These are phyloP conservation scores for Nixonia krombeini DNA, from an alignment of 1,140 invertebrate genomes.

Conservation along the genomic window DNA sequence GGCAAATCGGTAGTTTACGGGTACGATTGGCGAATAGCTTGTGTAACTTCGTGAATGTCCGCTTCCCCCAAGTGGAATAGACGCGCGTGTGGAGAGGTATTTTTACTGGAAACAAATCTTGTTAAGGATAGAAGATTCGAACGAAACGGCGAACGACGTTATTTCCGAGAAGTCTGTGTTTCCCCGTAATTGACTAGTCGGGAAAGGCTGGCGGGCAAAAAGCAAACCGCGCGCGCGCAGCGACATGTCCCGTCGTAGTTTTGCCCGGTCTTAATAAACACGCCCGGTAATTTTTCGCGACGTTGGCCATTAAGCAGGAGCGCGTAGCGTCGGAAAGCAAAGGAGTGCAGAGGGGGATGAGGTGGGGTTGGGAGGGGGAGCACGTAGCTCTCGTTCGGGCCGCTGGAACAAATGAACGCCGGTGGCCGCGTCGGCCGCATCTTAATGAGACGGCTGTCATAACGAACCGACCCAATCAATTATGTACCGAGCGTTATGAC, in stretches of 20 bases:
- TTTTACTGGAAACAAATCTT: too few species aligned
- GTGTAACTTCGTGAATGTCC: too few species aligned
- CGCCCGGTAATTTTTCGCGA: not conserved
- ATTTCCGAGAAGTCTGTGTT: too few species aligned
- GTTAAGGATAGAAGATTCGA: too few species aligned
- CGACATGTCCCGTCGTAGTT: not conserved
- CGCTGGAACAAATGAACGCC: conserved; percentile 43
- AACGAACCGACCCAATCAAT: conserved; percentile 50
- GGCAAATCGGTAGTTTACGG: too few species aligned
- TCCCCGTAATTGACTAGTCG: too few species aligned
- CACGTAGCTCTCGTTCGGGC: conserved; percentile 37
- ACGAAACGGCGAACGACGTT: too few species aligned
- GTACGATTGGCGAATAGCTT: too few species aligned
- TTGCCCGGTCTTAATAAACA: not conserved
- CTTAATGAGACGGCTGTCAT: conserved; percentile 52
- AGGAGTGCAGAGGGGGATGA: not conserved
- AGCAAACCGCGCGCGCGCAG: not conserved
- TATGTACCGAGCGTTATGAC: conserved; percentile 48
- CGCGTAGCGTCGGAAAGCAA: not conserved
- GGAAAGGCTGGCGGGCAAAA: too few species aligned
- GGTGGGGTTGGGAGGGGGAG: too few species aligned
- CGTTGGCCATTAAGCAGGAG: not conserved
- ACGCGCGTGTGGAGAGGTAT: too few species aligned
- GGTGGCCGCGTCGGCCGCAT: conserved; percentile 45
- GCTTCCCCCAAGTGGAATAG: too few species aligned